phyloP scores from a whole-genome alignment of 2,888 invertebrate genomes.

The Malacosoma neustria region DNA sequence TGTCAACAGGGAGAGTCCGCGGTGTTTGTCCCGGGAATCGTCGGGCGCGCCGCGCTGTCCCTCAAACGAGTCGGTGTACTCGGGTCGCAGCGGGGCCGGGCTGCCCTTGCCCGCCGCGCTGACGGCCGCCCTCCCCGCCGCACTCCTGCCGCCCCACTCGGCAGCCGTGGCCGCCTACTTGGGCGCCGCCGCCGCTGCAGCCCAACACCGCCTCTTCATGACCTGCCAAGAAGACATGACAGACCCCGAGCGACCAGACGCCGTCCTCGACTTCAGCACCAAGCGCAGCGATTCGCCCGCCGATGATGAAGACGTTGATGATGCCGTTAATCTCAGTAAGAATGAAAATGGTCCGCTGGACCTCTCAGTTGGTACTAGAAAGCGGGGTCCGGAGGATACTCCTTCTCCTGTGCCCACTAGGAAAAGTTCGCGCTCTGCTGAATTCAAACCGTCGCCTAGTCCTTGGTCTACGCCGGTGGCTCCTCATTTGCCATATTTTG shows the following conservation, averaged over 20 bases:
- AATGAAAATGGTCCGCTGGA: conserved; percentile 85
- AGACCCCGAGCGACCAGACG: conserved; percentile 75
- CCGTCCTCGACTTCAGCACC: conserved; percentile 88
- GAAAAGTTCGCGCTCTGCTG: conserved; percentile 79
- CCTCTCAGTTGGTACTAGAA: conserved; percentile 83
- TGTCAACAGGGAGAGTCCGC: conserved; percentile 86
- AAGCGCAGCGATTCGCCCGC: conserved; percentile 75
- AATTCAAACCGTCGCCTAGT: conserved; percentile 81
- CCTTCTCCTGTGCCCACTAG: conserved; percentile 77
- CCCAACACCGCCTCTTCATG: conserved; percentile 85
- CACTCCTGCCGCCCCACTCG: conserved; percentile 85
- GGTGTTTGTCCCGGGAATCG: conserved; percentile 89
- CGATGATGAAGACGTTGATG: conserved; percentile 75
- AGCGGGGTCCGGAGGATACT: conserved; percentile 80
- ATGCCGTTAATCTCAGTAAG: conserved; percentile 83
- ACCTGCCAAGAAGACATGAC: conserved; percentile 84
- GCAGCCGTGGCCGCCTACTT: conserved; percentile 89
- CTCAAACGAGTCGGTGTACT: conserved; percentile 84
- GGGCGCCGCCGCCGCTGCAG: conserved; percentile 81
- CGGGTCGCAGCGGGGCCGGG: conserved; percentile 76
- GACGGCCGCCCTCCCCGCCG: conserved; percentile 78
- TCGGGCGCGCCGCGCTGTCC: conserved; percentile 84
- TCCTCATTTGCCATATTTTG: conserved; percentile 86
- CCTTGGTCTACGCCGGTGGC: conserved; percentile 88
- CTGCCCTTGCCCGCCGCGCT: conserved; percentile 75